Base-by-base conservation (phyloP, 2,888 invertebrate genomes). In the Sesamia inferens region DNA sequence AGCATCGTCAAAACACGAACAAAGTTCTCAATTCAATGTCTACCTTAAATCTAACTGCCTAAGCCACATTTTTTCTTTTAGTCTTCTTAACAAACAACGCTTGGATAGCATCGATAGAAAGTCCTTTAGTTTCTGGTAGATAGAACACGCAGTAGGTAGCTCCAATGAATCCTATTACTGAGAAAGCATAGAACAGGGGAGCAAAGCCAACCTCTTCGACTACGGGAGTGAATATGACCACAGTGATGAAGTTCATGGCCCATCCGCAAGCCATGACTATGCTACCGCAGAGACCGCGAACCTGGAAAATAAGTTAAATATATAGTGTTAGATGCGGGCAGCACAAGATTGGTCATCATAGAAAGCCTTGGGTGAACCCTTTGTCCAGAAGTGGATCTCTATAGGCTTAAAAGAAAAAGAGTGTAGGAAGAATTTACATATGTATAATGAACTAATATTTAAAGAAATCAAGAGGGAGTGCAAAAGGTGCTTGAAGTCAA, bases 51-150 rank as follows among this genome's bases (percentile, higher is more conserved):
- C 39, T 57, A 64, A 1, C 2, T 2, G 0, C 13, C 55, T 79
- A 79, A 48, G 59, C 79, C 0, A 13, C 65, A 63, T 42, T 4
- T 82, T 76, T 88, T 66, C 66, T 86, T 69, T 82, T 85, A 0
- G 78, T 86, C 61, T 90, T 90, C 66, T 91, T 93, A 47, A 94
- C 74, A 78, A 93, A 94, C 59, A 92, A 74, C 19, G 85, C 61
- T 69, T 94, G 94, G n/a, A 95, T 94, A 0, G 89, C 92, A 73
- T 95, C 93, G 6, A 91, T 90, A 0, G 94, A 90, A 11, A 95
- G 82, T 0, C 96, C 96, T 75, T 95, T 96, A 0, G 96, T 96
- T 82, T 96, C 96, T 0, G 96, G 96, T 2, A 96, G 82, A 63
- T 86, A 93, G 44, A 92, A 86, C 2, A 92, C 86, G 44, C 94